Evolutionary conservation across 2,113 vertebrate species (phyloP).

Genomic region (Dipodomys spectabilis): DNA sequence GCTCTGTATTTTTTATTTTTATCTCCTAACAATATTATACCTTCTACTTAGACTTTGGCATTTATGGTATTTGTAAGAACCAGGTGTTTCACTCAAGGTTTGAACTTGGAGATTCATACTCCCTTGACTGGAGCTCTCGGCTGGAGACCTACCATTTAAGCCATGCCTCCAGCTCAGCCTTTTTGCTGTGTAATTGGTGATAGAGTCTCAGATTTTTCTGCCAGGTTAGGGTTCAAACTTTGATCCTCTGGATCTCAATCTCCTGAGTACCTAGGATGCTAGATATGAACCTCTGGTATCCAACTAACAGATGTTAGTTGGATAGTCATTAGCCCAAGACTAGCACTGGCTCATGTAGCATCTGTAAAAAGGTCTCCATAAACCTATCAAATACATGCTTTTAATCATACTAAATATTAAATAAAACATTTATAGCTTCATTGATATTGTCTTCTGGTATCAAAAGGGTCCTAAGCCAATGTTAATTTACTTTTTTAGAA

Average conservation of each 20-base stretch:
- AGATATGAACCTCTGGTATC: too few species aligned
- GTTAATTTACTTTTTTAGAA: slow-evolving; percentile 30
- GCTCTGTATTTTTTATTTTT: not conserved
- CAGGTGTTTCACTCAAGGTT: too few species aligned
- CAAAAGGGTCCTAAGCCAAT: not conserved
- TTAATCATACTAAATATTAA: slow-evolving; percentile 17
- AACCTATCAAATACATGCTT: not conserved
- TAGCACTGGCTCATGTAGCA: not conserved
- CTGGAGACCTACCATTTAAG: too few species aligned
- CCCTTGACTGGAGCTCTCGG: too few species aligned
- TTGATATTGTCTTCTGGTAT: not conserved
- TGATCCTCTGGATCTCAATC: too few species aligned
- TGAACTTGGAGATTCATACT: too few species aligned
- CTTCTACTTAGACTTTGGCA: not conserved
- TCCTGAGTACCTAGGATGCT: too few species aligned
- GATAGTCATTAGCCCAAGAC: not conserved
- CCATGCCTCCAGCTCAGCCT: too few species aligned
- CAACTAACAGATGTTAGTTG: not conserved
- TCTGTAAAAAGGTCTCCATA: not conserved
- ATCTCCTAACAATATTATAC: not conserved
- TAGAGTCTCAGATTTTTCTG: too few species aligned
- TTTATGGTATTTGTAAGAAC: not conserved
- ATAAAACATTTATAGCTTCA: slow-evolving; percentile 7
- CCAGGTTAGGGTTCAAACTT: too few species aligned
- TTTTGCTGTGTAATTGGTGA: too few species aligned